Evolutionary conservation across 2,797 vertebrate genomes (phyloP), one percentile per base, ranked within the genome.

Genomic region (Synanceia verrucosa): DNA sequence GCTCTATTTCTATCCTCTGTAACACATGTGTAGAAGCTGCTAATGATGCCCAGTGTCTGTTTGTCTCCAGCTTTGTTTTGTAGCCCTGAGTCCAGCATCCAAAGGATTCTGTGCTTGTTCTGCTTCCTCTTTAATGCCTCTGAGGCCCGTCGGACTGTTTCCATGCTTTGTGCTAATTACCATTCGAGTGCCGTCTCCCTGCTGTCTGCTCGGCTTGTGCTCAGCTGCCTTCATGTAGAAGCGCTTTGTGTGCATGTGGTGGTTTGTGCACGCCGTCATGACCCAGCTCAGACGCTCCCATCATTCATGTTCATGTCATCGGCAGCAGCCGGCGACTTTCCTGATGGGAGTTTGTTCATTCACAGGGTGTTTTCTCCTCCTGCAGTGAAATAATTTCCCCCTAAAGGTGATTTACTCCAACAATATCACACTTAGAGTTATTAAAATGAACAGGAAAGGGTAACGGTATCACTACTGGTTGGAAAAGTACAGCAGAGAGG

Each of bases 101-200:
- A 64, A 51, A 73, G 56, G 37, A 63, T 79, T 72, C 34, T 13
- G 50, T 50, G 73, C 70, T 78, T 4, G 41, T 60, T 39, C 57
- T 57, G 57, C 53, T 78, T 81, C 29, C 24, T 9, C 47, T 60
- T 23, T 50, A 13, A 59, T 69, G 75, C 68, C 82, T 76, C 57
- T 31, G 31, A 76, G 76, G 65, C 56, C 34, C 5, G 19, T 36
- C 12, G 21, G 66, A 55, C 74, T 53, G 57, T 81, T 76, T 77
- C 36, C 64, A 65, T 66, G 56, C 6, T 24, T 68, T 18, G 10
- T 26, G 55, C 75, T 83, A 88, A 86, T 87, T 83, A 81, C 65
- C 71, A 85, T 84, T 79, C 69, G 29, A 58, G 60, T 12, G 65
- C 46, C 5, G 7, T 8, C 36, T 23, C 56, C 16, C 57, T 58